Evolutionary conservation across 2,888 invertebrate genomes (phyloP).

Genomic region (Microctonus aethiopoides): DNA sequence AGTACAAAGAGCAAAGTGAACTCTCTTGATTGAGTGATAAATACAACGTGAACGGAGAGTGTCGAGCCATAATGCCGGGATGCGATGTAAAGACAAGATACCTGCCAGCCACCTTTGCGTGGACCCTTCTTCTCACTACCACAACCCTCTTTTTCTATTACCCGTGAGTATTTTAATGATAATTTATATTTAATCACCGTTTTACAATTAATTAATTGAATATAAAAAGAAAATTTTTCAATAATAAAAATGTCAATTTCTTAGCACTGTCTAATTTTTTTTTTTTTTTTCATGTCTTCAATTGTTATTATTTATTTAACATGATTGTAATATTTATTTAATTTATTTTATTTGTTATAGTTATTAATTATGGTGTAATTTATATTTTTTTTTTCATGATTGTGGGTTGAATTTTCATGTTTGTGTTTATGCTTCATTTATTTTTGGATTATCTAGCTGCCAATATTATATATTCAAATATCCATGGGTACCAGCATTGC

Average conservation of each 20-base stretch:
- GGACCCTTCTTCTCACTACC: slow-evolving; percentile 93
- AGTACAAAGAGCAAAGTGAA: background rate
- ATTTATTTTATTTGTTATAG: background rate
- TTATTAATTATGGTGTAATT: slow-evolving; percentile 2
- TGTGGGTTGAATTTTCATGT: no score
- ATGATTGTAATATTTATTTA: background rate
- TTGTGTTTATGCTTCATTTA: no score
- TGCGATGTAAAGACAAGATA: slow-evolving; percentile 96
- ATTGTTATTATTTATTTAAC: background rate
- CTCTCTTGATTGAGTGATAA: slow-evolving; percentile 12
- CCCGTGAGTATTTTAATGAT: slow-evolving; percentile 83
- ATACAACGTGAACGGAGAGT: slow-evolving; percentile 43
- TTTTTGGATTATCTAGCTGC: slow-evolving; percentile 78
- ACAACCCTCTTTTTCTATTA: slow-evolving; percentile 96
- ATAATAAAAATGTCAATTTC: no score
- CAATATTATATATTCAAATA: slow-evolving; percentile 84
- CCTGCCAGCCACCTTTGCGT: slow-evolving; percentile 98
- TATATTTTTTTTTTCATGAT: slow-evolving; percentile 50
- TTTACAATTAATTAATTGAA: no score
- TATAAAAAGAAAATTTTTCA: no score
- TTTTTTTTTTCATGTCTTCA: slow-evolving; percentile 15
- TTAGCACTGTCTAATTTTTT: background rate
- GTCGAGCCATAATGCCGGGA: slow-evolving; percentile 83
- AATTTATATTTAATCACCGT: background rate
- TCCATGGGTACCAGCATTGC: slow-evolving; percentile 92